phyloP scores from a whole-genome alignment of 2,888 invertebrate genomes.

The Agonum fuliginosum region DNA sequence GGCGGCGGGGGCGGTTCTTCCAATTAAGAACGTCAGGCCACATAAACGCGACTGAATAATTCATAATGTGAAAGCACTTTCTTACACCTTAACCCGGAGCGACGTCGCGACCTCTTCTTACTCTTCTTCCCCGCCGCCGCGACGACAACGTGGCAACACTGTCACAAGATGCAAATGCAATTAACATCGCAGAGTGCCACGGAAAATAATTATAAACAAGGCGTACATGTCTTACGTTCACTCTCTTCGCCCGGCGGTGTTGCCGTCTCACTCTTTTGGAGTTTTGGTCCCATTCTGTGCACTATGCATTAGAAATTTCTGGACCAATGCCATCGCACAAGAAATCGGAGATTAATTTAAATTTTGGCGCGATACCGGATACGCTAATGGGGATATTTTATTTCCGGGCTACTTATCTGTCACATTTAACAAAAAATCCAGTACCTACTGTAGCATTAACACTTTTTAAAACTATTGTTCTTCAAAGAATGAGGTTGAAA shows the following conservation, averaged over 20 bases:
- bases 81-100: constrained; percentile 72
- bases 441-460: no score
- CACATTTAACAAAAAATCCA: no score
- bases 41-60: constrained; percentile 71
- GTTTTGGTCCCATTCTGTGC: neutral
- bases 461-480: no score
- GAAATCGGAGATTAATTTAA: no score
- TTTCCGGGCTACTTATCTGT: no score
- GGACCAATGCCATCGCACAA: no score
- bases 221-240: constrained; percentile 40
- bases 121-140: neutral
- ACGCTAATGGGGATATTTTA: no score
- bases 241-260: neutral
- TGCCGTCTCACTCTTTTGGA: neutral
- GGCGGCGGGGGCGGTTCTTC: constrained; percentile 68
- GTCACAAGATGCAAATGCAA: constrained; percentile 71
- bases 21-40: constrained; percentile 72
- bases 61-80: constrained; percentile 71
- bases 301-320: constrained; percentile 13
- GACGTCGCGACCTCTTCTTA: constrained; percentile 64
- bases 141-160: constrained; percentile 69
- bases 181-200: constrained; percentile 72
- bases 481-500: no score
- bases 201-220: constrained; percentile 72
- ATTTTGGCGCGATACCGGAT: no score